Evolutionary conservation across 2,888 invertebrate species (phyloP).

Genomic region (Pasiphila rectangulata): DNA sequence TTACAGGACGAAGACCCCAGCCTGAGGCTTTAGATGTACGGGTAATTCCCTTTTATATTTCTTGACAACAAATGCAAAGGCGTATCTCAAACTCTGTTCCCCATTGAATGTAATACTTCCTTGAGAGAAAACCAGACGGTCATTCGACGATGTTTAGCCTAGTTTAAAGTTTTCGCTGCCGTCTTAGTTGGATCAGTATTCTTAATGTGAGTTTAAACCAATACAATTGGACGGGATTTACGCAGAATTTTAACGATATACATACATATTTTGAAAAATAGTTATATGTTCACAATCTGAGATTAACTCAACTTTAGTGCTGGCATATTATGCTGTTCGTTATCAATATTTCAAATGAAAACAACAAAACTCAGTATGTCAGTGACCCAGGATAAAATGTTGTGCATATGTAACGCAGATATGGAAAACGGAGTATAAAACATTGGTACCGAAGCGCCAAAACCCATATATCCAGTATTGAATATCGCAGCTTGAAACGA

Average conservation of each 20-base stretch:
- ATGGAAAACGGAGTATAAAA: conserved; percentile 31
- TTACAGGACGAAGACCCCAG: no score
- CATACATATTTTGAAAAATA: background rate
- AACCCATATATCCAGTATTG: conserved; percentile 41
- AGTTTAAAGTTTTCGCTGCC: conserved; percentile 24
- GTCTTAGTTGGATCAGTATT: conserved; percentile 21
- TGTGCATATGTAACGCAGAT: conserved; percentile 24
- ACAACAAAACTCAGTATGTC: conserved; percentile 21
- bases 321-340: conserved; percentile 13
- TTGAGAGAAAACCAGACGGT: conserved; percentile 17
- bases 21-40: no score
- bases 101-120: conserved; percentile 1
- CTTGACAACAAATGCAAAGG: no score
- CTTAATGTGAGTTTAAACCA: no score
- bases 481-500: conserved; percentile 35
- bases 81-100: conserved; percentile 4
- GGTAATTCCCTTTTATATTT: no score
- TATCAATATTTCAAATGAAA: conserved; percentile 6
- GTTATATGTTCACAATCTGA: no score
- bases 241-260: background rate
- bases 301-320: conserved; percentile 9
- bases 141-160: conserved; percentile 24
- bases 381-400: conserved; percentile 23
- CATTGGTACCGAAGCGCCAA: conserved; percentile 21
- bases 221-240: no score